A percentile compares a stretch with the other conserved stretches of the same genome.
These are phyloP conservation scores for Eulemur albifrons DNA, from an alignment of 2,797 vertebrate genomes.

Conservation along the genomic window DNA sequence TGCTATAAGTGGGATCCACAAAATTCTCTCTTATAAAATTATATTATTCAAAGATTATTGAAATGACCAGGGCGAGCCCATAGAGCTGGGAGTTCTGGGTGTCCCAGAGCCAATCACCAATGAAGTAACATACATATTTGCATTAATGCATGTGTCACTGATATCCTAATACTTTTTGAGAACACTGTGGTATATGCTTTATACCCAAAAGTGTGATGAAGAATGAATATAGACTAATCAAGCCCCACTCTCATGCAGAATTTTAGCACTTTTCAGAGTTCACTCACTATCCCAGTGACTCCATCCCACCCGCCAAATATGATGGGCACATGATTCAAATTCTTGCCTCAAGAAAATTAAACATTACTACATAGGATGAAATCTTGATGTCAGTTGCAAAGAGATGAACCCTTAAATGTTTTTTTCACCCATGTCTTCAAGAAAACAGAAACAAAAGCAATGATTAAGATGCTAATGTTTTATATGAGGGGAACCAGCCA, in stretches of 20 bases:
- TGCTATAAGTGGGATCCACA: not conserved
- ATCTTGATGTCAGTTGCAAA: not conserved
- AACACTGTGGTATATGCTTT: not conserved
- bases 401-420: not conserved
- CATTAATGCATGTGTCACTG: not conserved
- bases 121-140: not conserved
- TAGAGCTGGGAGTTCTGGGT: not conserved
- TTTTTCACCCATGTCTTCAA: not conserved
- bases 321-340: not conserved
- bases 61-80: not conserved
- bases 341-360: not conserved
- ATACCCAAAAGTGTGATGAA: not conserved
- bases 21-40: not conserved
- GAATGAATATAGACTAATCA: not conserved
- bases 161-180: not conserved
- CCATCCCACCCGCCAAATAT: not conserved
- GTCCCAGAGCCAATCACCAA: not conserved
- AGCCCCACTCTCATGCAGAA: not conserved
- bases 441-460: not conserved
- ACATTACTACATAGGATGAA: not conserved
- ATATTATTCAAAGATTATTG: not conserved
- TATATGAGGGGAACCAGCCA: not conserved
- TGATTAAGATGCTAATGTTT: not conserved
- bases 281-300: not conserved
- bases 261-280: not conserved